Percentiles rank a stretch among this genome's conserved stretches.
Evolutionary conservation across 2,888 invertebrate species (phyloP).

Genomic region (Metacarcinus magister): DNA sequence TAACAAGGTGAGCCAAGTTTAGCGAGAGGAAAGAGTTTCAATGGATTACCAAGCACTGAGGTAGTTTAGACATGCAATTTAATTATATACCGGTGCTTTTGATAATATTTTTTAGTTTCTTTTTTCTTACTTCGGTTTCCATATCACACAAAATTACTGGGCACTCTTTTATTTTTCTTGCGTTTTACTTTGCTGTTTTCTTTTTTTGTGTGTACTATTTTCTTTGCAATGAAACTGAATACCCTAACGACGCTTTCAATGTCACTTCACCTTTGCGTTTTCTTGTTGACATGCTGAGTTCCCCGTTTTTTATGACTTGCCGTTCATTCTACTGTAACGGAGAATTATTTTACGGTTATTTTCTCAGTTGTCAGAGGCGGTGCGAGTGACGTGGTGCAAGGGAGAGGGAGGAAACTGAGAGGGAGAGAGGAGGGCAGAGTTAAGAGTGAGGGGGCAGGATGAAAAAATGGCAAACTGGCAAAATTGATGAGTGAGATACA

Average conservation of each 20-base stretch:
- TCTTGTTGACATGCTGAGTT: neutral
- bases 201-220: too few relatives aligned
- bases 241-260: neutral
- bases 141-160: too few relatives aligned
- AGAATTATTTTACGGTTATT: constrained; percentile 1
- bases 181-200: too few relatives aligned
- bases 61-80: neutral
- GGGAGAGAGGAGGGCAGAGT: neutral
- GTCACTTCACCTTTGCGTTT: neutral
- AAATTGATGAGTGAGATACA: neutral
- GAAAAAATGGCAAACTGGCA: neutral
- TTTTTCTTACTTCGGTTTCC: neutral
- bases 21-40: neutral
- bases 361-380: constrained; percentile 12
- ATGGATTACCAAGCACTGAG: neutral
- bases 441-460: neutral
- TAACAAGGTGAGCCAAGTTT: constrained; percentile 35
- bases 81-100: neutral
- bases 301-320: neutral
- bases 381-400: neutral
- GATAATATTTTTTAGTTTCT: too few relatives aligned
- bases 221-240: neutral
- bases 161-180: too few relatives aligned
- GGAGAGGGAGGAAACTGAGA: neutral
- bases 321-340: constrained; percentile 31